These are phyloP conservation scores for Lagenorhynchus albirostris DNA, from an alignment of 2,113 vertebrate genomes.

Conservation along the genomic window DNA sequence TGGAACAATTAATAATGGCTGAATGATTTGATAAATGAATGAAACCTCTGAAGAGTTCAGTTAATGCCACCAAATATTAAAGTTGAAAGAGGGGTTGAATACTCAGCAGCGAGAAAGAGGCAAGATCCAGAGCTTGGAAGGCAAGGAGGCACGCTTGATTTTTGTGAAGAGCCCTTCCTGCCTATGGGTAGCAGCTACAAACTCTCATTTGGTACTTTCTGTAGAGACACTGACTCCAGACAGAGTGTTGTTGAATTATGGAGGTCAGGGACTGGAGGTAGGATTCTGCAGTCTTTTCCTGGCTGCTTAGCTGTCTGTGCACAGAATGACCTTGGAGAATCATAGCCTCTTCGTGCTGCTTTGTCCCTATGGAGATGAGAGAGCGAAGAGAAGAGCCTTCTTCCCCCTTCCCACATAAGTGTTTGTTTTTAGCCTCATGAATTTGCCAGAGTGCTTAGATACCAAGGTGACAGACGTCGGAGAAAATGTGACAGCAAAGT, in stretches of 20 bases:
- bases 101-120: not conserved
- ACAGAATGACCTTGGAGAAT: conserved; percentile 63
- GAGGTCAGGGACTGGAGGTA: not conserved
- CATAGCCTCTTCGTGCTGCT: conserved; percentile 36
- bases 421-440: conserved; percentile 69
- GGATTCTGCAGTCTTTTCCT: conserved; percentile 14
- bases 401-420: conserved; percentile 52
- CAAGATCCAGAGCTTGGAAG: not conserved
- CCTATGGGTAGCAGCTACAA: not conserved
- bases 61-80: not conserved
- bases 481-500: conserved; percentile 64
- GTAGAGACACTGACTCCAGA: not conserved
- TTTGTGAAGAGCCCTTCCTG: not conserved
- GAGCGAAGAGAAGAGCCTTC: conserved; percentile 34
- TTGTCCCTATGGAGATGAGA: conserved; percentile 69
- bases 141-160: not conserved
- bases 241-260: not conserved
- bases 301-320: conserved; percentile 32
- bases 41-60: not conserved
- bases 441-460: conserved; percentile 66
- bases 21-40: conserved; percentile 26
- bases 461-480: conserved; percentile 67
- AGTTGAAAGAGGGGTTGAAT: not conserved
- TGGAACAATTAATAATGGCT: conserved; percentile 27
- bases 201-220: not conserved